phyloP scores from a whole-genome alignment of 92 coral and sea anemone genomes.

The Porites lobata region DNA sequence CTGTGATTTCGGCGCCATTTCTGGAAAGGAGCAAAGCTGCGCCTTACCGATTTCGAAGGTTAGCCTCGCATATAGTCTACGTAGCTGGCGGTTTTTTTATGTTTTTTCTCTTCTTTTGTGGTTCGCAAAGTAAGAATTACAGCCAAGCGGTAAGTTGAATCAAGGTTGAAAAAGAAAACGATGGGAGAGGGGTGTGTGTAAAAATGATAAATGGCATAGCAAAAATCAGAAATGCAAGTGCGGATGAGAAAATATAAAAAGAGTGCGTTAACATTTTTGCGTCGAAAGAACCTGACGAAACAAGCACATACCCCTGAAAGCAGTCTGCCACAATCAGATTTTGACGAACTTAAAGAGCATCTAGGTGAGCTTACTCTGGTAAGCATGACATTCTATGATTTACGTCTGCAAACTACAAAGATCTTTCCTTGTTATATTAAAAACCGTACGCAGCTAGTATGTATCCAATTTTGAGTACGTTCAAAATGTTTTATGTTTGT shows the following conservation, averaged over 20 bases:
- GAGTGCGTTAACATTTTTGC: not conserved
- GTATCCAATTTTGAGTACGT: constrained; percentile 9
- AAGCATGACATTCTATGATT: constrained; percentile 13
- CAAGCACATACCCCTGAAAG: constrained; percentile 7
- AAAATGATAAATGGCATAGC: no score
- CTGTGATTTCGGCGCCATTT: no score
- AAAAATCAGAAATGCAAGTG: no score
- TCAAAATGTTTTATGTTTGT: constrained; percentile 10
- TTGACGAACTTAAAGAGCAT: constrained; percentile 40
- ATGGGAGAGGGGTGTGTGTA: no score
- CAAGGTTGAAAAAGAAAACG: no score
- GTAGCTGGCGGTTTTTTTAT: no score
- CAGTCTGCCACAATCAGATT: not conserved
- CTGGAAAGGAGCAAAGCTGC: no score
- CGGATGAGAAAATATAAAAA: not conserved
- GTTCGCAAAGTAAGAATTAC: no score
- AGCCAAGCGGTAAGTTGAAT: no score
- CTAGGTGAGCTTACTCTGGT: constrained; percentile 44
- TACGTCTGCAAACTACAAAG: constrained; percentile 3
- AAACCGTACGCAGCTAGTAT: constrained; percentile 10
- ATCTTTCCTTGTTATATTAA: constrained; percentile 15
- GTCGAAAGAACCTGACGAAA: constrained; percentile 25
- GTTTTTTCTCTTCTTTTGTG: no score
- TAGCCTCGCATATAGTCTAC: no score
- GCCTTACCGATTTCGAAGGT: no score